Percentiles rank a stretch among this genome's conserved stretches.
phyloP scores from a whole-genome alignment of 2,797 vertebrate genomes.

The Valencia hispanica region DNA sequence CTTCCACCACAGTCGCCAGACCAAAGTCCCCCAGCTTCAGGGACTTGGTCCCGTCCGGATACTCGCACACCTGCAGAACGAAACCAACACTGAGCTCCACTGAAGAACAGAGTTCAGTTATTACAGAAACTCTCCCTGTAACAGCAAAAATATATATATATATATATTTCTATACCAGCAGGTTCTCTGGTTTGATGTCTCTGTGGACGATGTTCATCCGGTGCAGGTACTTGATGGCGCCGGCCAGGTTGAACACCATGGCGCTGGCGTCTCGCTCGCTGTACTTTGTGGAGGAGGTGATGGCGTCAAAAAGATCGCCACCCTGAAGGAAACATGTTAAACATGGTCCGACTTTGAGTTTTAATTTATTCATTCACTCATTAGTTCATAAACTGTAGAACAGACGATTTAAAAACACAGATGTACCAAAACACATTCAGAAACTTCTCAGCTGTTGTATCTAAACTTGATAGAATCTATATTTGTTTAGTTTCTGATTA shows the following conservation, averaged over 20 bases:
- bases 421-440: background rate
- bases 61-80: slow-evolving; percentile 78
- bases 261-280: slow-evolving; percentile 95
- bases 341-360: background rate
- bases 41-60: slow-evolving; percentile 94
- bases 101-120: background rate
- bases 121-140: background rate
- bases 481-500: background rate
- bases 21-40: slow-evolving; percentile 97
- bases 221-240: slow-evolving; percentile 93
- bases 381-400: background rate
- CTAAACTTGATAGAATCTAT: no score
- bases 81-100: background rate
- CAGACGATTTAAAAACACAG: background rate
- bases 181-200: slow-evolving; percentile 98
- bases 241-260: slow-evolving; percentile 96
- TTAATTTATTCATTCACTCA: background rate
- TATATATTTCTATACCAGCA: slow-evolving; percentile 82
- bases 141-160: background rate
- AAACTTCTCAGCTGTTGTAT: background rate
- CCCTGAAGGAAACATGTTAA: slow-evolving; percentile 70
- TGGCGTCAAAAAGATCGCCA: slow-evolving; percentile 96
- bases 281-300: slow-evolving; percentile 98
- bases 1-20: slow-evolving; percentile 93
- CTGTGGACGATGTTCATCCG: slow-evolving; percentile 94